Evolutionary conservation across 2,888 invertebrate species (phyloP).

Genomic region (Coecobrya sp.): DNA sequence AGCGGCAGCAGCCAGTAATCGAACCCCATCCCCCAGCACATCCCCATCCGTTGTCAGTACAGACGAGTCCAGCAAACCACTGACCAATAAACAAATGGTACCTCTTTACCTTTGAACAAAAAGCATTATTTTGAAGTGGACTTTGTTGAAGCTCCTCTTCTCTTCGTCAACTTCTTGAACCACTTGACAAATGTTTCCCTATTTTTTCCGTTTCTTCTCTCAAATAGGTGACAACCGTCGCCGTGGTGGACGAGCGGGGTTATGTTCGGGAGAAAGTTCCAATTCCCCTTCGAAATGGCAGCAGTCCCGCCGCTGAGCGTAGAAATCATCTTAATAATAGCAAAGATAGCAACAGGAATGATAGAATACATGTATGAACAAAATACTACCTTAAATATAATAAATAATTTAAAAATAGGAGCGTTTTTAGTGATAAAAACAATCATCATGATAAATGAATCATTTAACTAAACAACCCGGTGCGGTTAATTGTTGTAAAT

Average conservation of each 20-base stretch:
- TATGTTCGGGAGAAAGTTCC: slow-evolving; percentile 71
- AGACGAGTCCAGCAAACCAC: slow-evolving; percentile 66
- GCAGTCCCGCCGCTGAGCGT: slow-evolving; percentile 70
- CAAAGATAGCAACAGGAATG: slow-evolving; percentile 65
- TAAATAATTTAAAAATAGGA: neutral
- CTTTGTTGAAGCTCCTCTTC: neutral
- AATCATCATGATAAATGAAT: neutral
- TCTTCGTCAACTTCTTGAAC: neutral
- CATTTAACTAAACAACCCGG: neutral
- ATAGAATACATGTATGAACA: slow-evolving; percentile 75
- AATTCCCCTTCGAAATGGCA: slow-evolving; percentile 58
- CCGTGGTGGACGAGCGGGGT: slow-evolving; percentile 73
- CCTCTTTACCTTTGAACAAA: neutral
- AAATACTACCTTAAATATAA: neutral
- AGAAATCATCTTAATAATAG: slow-evolving; percentile 18
- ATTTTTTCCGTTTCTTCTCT: slow-evolving; percentile 31
- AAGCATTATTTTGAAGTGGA: neutral
- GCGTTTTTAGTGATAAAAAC: slow-evolving; percentile 54
- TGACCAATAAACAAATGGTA: slow-evolving; percentile 73
- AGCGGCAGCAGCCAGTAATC: slow-evolving; percentile 39
- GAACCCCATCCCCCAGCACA: slow-evolving; percentile 73
- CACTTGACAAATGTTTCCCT: neutral
- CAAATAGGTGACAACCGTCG: slow-evolving; percentile 75
- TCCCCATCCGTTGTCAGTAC: slow-evolving; percentile 74
- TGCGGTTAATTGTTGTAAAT: neutral